Percentiles rank a stretch among this genome's conserved stretches.
Evolutionary conservation across 1,140 invertebrate genomes (phyloP).

Genomic region (Euglossa dilemma): DNA sequence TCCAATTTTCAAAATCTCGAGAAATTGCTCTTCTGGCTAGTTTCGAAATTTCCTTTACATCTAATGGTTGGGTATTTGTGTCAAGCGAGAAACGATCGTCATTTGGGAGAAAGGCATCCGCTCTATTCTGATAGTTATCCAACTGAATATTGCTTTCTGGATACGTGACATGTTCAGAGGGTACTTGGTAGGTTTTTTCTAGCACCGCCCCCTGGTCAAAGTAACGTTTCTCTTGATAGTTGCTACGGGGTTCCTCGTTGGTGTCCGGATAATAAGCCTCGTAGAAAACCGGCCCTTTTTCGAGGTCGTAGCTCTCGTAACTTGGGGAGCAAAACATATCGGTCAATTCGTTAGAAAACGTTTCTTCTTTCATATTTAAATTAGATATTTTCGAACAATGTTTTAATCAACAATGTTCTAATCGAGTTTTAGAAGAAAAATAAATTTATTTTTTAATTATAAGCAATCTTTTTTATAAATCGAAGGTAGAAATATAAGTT

Average conservation of each 20-base stretch:
- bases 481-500: background rate
- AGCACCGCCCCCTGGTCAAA: slow-evolving; percentile 50
- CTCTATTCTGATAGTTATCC: background rate
- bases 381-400: background rate
- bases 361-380: background rate
- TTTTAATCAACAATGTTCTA: background rate
- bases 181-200: slow-evolving; percentile 66
- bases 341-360: background rate
- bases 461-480: background rate
- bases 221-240: slow-evolving; percentile 55
- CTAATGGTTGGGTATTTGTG: background rate
- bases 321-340: background rate
- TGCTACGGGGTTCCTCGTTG: slow-evolving; percentile 14
- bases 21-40: slow-evolving; percentile 54
- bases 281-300: slow-evolving; percentile 71
- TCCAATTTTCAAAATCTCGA: slow-evolving; percentile 57
- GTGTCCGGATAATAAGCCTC: slow-evolving; percentile 73
- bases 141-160: background rate
- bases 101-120: background rate
- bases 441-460: background rate
- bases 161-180: slow-evolving; percentile 37
- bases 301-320: slow-evolving; percentile 64
- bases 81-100: background rate
- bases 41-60: slow-evolving; percentile 50
- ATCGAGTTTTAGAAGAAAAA: background rate